Evolutionary conservation across 2,113 vertebrate genomes (phyloP).

Genomic region (Echinops telfairi): DNA sequence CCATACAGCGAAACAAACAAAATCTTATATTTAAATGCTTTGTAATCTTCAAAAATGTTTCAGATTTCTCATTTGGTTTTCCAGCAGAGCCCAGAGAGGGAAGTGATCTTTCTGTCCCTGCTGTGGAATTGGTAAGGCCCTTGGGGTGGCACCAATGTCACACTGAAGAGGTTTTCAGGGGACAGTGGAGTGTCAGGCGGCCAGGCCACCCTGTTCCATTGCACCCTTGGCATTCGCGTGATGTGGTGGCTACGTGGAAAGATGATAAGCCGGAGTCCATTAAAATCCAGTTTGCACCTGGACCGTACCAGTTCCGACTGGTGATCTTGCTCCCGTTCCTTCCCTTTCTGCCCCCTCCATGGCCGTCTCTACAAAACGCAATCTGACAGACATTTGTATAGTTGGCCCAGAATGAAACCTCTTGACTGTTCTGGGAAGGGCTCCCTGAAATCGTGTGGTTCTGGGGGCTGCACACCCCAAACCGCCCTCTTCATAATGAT

Average conservation of each 20-base stretch:
- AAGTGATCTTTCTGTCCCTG: neutral
- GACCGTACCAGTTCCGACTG: neutral
- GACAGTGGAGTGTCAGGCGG: neutral
- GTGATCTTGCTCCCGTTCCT: neutral
- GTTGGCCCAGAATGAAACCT: conserved; percentile 12
- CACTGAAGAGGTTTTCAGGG: neutral
- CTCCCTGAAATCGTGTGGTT: neutral
- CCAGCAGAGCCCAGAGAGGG: conserved; percentile 40
- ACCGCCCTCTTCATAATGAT: neutral
- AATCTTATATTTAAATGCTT: conserved; percentile 19
- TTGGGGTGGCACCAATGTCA: neutral
- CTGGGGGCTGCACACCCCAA: conserved; percentile 8
- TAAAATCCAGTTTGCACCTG: conserved; percentile 23
- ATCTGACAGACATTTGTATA: neutral
- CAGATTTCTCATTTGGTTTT: conserved; percentile 41
- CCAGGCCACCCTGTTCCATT: neutral
- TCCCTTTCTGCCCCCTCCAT: neutral
- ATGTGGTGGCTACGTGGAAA: neutral
- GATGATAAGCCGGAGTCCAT: neutral
- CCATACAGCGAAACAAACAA: neutral
- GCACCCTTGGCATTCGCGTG: neutral
- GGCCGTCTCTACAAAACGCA: conserved; percentile 20
- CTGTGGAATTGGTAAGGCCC: conserved; percentile 16
- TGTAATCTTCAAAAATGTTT: conserved; percentile 38
- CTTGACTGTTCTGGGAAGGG: neutral